Conservation (phyloP, 64 coral and sea anemone species). For the Porites australiensis region DNA sequence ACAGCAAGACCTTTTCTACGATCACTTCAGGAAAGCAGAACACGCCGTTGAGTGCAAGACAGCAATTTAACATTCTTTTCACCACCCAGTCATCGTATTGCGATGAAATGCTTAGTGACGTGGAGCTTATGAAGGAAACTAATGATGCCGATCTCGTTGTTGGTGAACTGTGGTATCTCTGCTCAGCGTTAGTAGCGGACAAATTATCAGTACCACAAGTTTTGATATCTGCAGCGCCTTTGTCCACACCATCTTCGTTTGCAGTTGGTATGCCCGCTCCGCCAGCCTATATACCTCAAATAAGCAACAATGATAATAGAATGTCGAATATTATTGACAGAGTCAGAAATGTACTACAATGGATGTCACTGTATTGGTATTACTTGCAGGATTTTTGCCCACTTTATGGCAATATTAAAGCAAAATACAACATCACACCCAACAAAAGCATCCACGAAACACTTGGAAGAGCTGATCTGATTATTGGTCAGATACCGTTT, state of each 20-base stretch:
- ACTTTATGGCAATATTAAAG: not conserved
- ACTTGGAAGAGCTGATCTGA: constrained; percentile 30
- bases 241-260: not conserved
- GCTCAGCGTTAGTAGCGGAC: constrained; percentile 14
- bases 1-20: not conserved
- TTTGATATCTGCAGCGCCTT: not conserved
- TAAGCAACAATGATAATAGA: not conserved
- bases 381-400: not conserved
- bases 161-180: constrained; percentile 32
- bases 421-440: constrained; percentile 38
- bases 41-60: not conserved
- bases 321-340: constrained; percentile 24
- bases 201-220: constrained; percentile 47
- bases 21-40: not conserved
- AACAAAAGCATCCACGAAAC: constrained; percentile 38
- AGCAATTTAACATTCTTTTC: not conserved
- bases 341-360: not conserved
- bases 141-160: constrained; percentile 13
- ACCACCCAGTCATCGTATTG: not conserved
- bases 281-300: not conserved
- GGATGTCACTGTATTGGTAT: not conserved
- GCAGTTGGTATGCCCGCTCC: not conserved
- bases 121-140: constrained; percentile 11
- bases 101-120: constrained; percentile 14
- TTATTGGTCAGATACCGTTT: constrained; percentile 22